Conservation (phyloP, 2,113 vertebrate genomes). For the Malurus cyaneus region DNA sequence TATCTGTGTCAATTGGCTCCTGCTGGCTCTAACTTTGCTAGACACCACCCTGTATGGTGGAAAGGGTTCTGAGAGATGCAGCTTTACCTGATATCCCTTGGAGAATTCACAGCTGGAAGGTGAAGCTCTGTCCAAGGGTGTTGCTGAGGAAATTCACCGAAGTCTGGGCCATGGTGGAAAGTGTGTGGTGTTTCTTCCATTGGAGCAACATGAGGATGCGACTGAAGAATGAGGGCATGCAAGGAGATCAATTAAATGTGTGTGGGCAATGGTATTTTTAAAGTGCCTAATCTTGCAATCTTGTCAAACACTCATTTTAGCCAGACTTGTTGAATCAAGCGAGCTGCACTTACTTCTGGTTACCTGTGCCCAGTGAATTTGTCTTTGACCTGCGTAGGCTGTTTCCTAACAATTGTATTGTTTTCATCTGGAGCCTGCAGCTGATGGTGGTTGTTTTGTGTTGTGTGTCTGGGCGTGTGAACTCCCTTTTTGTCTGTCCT, state of each 20-base stretch:
- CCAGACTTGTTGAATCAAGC: not conserved
- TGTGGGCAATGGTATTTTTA: not conserved
- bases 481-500: accelerated
- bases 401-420: not conserved
- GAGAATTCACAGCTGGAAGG: not conserved
- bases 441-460: accelerated
- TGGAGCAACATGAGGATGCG: accelerated
- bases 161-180: accelerated
- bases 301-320: not conserved
- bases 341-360: not conserved
- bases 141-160: not conserved
- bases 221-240: not conserved
- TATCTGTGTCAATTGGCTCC: not conserved
- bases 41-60: accelerated
- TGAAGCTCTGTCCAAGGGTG: too few species aligned
- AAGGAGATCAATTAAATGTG: not conserved
- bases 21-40: not conserved
- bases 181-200: not conserved
- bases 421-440: not conserved
- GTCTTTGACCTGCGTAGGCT: not conserved
- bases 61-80: not conserved
- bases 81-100: not conserved
- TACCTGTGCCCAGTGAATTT: too few species aligned
- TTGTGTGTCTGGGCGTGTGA: not conserved
- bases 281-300: not conserved